phyloP scores from a whole-genome alignment of 1,140 invertebrate species.

The Colletes gigas region DNA sequence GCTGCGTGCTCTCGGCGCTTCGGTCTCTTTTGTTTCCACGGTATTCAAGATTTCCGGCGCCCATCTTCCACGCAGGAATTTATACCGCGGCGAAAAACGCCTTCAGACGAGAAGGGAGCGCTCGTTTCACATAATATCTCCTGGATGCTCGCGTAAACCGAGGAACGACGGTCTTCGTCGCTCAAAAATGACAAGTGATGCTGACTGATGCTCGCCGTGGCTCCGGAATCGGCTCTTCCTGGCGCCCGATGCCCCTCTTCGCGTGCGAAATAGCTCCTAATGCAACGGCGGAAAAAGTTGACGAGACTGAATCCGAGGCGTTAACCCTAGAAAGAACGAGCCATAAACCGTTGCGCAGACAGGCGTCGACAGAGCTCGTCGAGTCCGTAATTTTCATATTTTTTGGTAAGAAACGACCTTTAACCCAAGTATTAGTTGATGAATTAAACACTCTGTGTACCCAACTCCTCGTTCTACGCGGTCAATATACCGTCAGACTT shows the following conservation, averaged over 20 bases:
- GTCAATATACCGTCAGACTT: no score
- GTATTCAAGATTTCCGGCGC: constrained; percentile 20
- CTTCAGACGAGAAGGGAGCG: constrained; percentile 27
- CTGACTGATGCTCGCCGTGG: constrained; percentile 67
- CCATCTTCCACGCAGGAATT: constrained; percentile 47
- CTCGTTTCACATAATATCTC: constrained; percentile 55
- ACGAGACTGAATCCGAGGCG: constrained; percentile 1
- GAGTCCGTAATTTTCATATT: no score
- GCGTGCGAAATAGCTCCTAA: constrained; percentile 12
- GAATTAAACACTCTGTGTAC: no score
- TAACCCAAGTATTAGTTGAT: no score
- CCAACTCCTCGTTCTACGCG: no score
- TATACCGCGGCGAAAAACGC: constrained; percentile 37
- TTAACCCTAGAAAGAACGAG: background rate
- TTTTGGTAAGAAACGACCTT: no score
- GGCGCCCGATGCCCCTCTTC: constrained; percentile 8
- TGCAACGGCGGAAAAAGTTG: constrained; percentile 18
- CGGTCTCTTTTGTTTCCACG: constrained; percentile 11
- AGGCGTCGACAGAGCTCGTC: no score
- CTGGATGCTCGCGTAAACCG: constrained; percentile 34
- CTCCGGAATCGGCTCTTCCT: constrained; percentile 31
- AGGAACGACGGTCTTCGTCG: constrained; percentile 58
- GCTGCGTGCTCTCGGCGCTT: constrained; percentile 1
- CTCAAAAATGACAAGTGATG: constrained; percentile 73
- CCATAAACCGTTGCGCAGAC: no score